These are phyloP conservation scores for Cepaea nemoralis DNA, from an alignment of 1,140 invertebrate genomes.

Conservation along the genomic window DNA sequence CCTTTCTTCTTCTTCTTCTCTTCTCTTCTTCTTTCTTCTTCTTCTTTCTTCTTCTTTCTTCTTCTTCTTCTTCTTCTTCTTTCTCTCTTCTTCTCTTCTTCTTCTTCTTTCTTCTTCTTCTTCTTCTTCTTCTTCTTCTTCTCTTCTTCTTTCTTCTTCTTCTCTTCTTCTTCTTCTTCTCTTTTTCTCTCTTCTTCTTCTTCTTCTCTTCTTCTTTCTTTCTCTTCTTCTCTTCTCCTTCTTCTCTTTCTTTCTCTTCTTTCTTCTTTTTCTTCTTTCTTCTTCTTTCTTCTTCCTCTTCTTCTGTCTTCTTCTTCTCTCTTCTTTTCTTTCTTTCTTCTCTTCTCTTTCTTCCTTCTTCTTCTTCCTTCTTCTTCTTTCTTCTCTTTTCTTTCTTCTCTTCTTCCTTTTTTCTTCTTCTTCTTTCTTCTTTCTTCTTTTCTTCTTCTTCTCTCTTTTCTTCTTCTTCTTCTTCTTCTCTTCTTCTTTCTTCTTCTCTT, in stretches of 20 bases:
- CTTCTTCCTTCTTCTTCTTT: too few species aligned
- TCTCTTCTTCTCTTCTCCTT: not conserved
- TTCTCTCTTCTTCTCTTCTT: not conserved
- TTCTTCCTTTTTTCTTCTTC: too few species aligned
- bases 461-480: too few species aligned
- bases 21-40: not conserved
- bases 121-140: not conserved
- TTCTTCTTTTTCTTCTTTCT: not conserved
- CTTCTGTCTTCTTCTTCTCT: not conserved
- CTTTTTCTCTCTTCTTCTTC: not conserved
- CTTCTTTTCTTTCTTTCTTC: not conserved
- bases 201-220: not conserved
- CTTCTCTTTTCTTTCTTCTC: too few species aligned
- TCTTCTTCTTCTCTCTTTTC: too few species aligned
- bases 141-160: not conserved
- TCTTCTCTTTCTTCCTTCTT: slow-evolving; percentile 1
- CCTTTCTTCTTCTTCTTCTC: not conserved
- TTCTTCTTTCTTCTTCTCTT: too few species aligned
- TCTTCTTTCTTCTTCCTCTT: too few species aligned
- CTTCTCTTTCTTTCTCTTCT: not conserved
- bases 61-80: not conserved
- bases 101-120: not conserved
- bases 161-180: not conserved
- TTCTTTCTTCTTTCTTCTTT: too few species aligned
- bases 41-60: not conserved